Conservation (phyloP, 2,797 vertebrate genomes). For the Gallinago nigripennis region DNA sequence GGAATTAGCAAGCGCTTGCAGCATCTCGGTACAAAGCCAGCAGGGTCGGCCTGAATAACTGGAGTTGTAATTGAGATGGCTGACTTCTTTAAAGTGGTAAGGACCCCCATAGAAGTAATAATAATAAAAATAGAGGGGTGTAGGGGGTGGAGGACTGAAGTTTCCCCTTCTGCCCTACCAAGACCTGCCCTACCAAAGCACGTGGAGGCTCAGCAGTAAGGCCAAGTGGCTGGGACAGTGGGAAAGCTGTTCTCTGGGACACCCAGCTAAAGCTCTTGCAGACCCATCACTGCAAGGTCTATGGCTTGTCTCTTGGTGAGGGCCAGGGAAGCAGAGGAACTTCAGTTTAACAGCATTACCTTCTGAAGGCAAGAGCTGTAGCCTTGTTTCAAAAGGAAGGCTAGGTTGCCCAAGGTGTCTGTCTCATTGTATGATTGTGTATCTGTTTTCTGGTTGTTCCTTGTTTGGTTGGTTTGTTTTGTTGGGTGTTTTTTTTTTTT, state of each 20-base stretch:
- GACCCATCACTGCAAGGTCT: background rate
- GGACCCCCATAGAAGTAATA: background rate
- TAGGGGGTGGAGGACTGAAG: background rate
- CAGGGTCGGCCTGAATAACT: background rate
- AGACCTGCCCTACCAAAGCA: background rate
- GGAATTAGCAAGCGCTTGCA: background rate
- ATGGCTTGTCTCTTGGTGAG: background rate
- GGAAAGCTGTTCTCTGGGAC: background rate
- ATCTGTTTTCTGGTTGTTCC: background rate
- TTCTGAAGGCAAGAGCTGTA: background rate
- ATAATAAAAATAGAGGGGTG: background rate
- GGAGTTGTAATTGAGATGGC: background rate
- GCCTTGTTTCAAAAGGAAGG: background rate
- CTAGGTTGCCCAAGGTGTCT: too few relatives aligned
- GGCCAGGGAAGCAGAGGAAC: background rate
- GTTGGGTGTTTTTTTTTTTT: too few relatives aligned
- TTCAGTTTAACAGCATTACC: background rate
- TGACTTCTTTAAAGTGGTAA: background rate
- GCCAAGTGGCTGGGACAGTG: accelerated
- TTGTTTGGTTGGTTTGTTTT: background rate
- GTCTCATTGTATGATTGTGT: accelerated
- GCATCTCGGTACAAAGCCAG: background rate
- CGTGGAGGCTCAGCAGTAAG: too few relatives aligned
- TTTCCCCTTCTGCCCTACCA: background rate
- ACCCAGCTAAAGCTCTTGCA: background rate